Conservation (phyloP, 2,888 invertebrate genomes). For the Pammene fasciana region DNA sequence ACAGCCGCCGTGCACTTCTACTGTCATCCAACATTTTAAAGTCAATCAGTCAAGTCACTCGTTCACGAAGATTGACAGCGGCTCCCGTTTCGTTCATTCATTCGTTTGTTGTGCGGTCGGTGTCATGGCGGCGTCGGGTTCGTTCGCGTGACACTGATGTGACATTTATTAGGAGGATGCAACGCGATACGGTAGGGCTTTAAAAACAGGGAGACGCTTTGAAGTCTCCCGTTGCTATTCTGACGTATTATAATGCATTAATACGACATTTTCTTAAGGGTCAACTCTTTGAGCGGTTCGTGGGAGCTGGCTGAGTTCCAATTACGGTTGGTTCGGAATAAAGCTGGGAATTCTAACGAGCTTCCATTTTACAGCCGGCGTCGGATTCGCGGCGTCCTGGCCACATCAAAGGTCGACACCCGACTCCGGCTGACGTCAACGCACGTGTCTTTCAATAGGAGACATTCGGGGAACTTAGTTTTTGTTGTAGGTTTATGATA, state of each 20-base stretch:
- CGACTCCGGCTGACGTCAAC: constrained; percentile 50
- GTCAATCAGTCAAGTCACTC: constrained; percentile 38
- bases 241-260: constrained; percentile 21
- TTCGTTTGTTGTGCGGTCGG: constrained; percentile 25
- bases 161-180: constrained; percentile 61
- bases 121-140: constrained; percentile 11
- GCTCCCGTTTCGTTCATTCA: constrained; percentile 28
- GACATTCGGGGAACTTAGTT: constrained; percentile 12
- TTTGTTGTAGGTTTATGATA: constrained; percentile 24
- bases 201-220: constrained; percentile 33
- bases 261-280: constrained; percentile 22
- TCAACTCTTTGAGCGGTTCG: constrained; percentile 24
- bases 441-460: constrained; percentile 24
- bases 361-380: constrained; percentile 36
- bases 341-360: constrained; percentile 39
- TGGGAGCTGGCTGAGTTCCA: constrained; percentile 11
- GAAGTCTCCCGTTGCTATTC: constrained; percentile 27
- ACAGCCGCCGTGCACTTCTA: constrained; percentile 37
- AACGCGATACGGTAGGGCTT: constrained; percentile 50
- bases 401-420: constrained; percentile 56
- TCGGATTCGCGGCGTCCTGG: constrained; percentile 39
- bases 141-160: constrained; percentile 46
- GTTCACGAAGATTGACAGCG: constrained; percentile 38
- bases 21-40: constrained; percentile 41
- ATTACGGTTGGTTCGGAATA: constrained; percentile 27